Evolutionary conservation across 2,113 vertebrate species (phyloP).

Genomic region (Herpetotheres cachinnans): DNA sequence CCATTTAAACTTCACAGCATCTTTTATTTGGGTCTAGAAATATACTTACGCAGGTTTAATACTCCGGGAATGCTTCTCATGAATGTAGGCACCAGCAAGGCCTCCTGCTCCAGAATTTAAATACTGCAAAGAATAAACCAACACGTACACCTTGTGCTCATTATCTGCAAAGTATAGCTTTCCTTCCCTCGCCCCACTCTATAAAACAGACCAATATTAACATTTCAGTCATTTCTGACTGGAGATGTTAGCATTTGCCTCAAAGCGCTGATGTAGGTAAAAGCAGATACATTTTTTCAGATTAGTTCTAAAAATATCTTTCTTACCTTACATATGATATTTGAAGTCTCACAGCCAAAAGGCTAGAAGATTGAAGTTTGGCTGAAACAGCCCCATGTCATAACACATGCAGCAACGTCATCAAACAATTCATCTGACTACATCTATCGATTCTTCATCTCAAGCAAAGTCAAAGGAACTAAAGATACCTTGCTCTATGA

Average conservation of each 20-base stretch:
- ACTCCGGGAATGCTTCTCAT: constrained; percentile 83
- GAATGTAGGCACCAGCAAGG: constrained; percentile 86
- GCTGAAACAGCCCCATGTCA: neutral
- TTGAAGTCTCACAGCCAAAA: neutral
- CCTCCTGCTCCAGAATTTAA: constrained; percentile 93
- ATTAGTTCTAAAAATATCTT: neutral
- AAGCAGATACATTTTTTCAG: constrained; percentile 1
- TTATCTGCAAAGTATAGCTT: neutral
- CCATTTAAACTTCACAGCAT: neutral
- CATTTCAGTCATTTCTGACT: neutral
- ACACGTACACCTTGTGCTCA: neutral
- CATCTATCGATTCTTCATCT: neutral
- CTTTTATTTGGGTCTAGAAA: neutral
- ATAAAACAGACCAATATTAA: neutral
- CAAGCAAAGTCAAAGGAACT: neutral
- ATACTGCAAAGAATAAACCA: constrained; percentile 79
- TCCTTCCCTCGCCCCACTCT: neutral
- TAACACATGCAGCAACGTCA: neutral
- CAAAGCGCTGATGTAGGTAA: neutral
- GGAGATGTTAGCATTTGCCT: neutral
- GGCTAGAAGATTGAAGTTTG: neutral
- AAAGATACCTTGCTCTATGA: neutral
- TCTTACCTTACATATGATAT: neutral
- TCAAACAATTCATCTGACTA: neutral
- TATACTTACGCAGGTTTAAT: constrained; percentile 87